Conservation (phyloP, 1,140 invertebrate species). For the Bombus superbus region DNA sequence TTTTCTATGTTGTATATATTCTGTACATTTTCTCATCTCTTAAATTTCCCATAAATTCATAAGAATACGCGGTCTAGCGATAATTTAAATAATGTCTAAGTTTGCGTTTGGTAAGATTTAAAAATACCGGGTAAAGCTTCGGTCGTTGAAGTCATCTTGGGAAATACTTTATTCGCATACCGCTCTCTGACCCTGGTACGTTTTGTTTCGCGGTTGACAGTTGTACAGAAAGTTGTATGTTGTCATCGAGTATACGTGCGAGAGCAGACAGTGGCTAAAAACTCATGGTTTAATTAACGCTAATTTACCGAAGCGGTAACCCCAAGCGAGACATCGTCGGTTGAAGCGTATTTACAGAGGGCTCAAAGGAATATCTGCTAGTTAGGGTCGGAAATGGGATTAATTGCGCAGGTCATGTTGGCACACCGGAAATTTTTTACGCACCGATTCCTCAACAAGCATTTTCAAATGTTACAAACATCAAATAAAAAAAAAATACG, state of each 20-base stretch:
- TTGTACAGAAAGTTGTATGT: slow-evolving; percentile 32
- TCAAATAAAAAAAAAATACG: background rate
- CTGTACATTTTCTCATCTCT: background rate
- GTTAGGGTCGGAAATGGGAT: slow-evolving; percentile 63
- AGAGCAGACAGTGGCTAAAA: slow-evolving; percentile 54
- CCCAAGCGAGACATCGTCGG: slow-evolving; percentile 41
- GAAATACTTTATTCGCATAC: background rate
- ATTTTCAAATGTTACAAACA: background rate
- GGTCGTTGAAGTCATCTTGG: background rate
- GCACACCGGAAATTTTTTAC: slow-evolving; percentile 41
- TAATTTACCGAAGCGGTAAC: slow-evolving; percentile 70
- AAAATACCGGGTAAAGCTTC: too few relatives aligned
- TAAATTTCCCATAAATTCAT: background rate
- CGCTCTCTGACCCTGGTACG: background rate
- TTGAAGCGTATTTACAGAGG: slow-evolving; percentile 47
- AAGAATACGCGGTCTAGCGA: background rate
- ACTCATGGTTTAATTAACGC: slow-evolving; percentile 67
- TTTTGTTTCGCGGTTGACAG: background rate
- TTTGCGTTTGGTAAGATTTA: background rate
- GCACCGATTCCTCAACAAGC: slow-evolving; percentile 12
- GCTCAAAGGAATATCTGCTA: slow-evolving; percentile 52
- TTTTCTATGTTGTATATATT: background rate
- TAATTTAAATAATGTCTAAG: background rate
- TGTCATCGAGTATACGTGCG: slow-evolving; percentile 24
- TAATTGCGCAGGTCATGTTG: slow-evolving; percentile 59